Conservation (phyloP, 2,113 vertebrate species). For the Crotalus tigris region DNA sequence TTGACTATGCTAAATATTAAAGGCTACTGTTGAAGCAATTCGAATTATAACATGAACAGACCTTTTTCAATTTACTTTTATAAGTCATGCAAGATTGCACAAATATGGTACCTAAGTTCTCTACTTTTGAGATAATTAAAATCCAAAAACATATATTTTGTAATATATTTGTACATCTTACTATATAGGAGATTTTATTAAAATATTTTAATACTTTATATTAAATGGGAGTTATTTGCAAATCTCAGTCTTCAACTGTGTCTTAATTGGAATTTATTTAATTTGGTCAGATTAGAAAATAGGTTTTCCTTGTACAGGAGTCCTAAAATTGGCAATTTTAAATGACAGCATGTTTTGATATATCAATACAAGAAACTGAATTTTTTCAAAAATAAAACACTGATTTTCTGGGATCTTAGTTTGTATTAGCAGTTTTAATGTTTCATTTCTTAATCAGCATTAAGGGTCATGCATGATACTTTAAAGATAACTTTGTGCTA, state of each 20-base stretch:
- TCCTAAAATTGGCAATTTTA: constrained; percentile 12
- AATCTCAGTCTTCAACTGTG: not conserved
- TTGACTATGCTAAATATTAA: not conserved
- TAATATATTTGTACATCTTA: constrained; percentile 16
- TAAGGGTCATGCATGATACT: not conserved
- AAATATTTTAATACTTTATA: not conserved
- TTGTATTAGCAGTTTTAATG: constrained; percentile 8
- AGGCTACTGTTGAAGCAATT: not conserved
- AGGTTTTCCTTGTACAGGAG: not conserved
- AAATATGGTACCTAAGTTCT: not conserved
- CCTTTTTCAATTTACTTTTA: not conserved
- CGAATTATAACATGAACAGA: not conserved
- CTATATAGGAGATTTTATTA: not conserved
- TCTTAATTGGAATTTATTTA: not conserved
- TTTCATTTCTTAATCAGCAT: constrained; percentile 28
- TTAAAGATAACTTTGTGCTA: not conserved
- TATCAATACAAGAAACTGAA: constrained; percentile 30
- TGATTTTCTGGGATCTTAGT: constrained; percentile 35
- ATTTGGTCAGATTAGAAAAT: not conserved
- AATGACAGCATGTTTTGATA: constrained; percentile 22
- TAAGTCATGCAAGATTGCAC: not conserved
- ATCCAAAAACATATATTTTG: not conserved
- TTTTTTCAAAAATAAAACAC: constrained; percentile 27
- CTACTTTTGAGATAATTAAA: not conserved
- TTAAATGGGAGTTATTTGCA: not conserved